Evolutionary conservation across 2,797 vertebrate genomes (phyloP).

Genomic region (Enteromius unitaeniatus): DNA sequence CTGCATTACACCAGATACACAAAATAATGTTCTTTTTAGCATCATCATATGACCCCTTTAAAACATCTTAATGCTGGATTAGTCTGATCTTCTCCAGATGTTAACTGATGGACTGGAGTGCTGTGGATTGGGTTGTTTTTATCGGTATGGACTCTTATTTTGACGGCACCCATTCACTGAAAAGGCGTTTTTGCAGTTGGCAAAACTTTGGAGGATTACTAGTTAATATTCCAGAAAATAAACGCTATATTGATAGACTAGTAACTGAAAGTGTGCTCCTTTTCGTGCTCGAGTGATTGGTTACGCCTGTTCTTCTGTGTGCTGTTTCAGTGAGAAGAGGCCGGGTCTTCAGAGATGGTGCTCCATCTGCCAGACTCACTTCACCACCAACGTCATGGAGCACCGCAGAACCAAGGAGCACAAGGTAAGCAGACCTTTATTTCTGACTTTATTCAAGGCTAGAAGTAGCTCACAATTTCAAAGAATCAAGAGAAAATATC

Average conservation of each 20-base stretch:
- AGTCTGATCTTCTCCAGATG: not conserved
- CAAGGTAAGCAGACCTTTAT: constrained; percentile 78
- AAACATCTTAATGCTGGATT: too few relatives aligned
- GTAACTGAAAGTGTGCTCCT: too few relatives aligned
- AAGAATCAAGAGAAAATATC: too few relatives aligned
- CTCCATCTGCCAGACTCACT: constrained; percentile 88
- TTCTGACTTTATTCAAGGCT: not conserved
- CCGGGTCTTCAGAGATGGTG: constrained; percentile 86
- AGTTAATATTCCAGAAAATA: too few relatives aligned
- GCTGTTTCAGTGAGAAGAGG: constrained; percentile 80
- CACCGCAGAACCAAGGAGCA: constrained; percentile 90
- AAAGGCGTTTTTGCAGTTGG: too few relatives aligned
- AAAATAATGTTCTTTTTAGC: too few relatives aligned
- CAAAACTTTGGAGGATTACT: not conserved
- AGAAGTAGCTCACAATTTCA: not conserved
- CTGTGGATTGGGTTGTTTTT: not conserved
- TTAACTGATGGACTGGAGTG: too few relatives aligned
- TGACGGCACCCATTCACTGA: not conserved
- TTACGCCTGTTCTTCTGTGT: not conserved
- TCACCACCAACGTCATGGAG: constrained; percentile 83
- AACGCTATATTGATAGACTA: not conserved
- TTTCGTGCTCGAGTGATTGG: not conserved
- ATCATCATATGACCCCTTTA: too few relatives aligned
- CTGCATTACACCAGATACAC: too few relatives aligned
- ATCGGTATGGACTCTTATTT: too few relatives aligned